Evolutionary conservation across 2,113 vertebrate species (phyloP).

Genomic region (Oenanthe melanoleuca): DNA sequence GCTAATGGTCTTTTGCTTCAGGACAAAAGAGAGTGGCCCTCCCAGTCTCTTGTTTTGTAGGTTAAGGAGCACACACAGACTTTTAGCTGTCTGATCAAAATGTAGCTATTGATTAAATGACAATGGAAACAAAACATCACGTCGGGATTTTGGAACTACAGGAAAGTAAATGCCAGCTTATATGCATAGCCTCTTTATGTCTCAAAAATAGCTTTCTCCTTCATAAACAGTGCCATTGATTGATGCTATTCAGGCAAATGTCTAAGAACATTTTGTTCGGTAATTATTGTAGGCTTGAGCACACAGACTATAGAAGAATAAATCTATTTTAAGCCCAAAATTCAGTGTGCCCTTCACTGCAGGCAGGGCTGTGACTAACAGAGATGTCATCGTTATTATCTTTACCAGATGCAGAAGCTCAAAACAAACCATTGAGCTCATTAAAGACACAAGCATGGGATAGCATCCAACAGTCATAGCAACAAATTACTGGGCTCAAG

Average conservation of each 20-base stretch:
- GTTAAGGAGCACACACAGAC: background rate
- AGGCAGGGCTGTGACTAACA: slow-evolving; percentile 66
- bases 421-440: slow-evolving; percentile 48
- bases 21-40: background rate
- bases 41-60: background rate
- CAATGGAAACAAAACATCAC: background rate
- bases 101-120: background rate
- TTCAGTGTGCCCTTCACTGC: background rate
- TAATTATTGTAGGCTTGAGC: slow-evolving; percentile 41
- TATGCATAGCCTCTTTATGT: background rate
- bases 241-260: slow-evolving; percentile 42
- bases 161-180: background rate
- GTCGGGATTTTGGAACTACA: background rate
- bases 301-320: slow-evolving; percentile 36
- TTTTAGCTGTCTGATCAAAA: background rate
- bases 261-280: slow-evolving; percentile 64
- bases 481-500: slow-evolving; percentile 53
- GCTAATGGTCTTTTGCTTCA: background rate
- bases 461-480: slow-evolving; percentile 48
- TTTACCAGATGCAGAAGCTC: slow-evolving; percentile 56
- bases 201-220: slow-evolving; percentile 24
- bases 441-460: slow-evolving; percentile 56
- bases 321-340: slow-evolving; percentile 66
- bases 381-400: slow-evolving; percentile 65
- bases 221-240: slow-evolving; percentile 41